Base-by-base conservation (phyloP, 2,797 vertebrate species). In the Hyperoplus lanceolatus region DNA sequence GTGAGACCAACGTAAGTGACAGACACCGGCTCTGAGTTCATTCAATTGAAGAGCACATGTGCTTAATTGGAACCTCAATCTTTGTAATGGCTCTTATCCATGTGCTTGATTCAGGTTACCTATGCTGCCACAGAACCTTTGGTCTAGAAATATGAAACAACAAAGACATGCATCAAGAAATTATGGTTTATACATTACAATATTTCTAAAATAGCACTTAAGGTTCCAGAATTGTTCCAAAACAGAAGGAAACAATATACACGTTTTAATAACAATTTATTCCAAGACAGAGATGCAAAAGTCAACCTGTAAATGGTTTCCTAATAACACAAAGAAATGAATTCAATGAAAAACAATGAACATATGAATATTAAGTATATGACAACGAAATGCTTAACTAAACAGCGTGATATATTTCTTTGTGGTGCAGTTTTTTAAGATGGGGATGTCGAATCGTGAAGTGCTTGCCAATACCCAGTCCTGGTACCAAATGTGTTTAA, bases 1-100 rank as follows among this genome's bases (percentile, higher is more conserved):
- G 98, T 1, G 96, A 97, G 73, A 90, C 95, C 81, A 94, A 93
- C 16, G 97, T 99, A 94, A 97, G 97, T 93, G 41, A 73, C 42
- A 0, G 16, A 62, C 42, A n/a, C 3, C 45, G 38, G 16, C 39
- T 66, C 6, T 42, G 43, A 65, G 42, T 57, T 38, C 0, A 18
- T 75, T 70, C 9, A 63, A 18, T 56, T 53, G 53, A 4, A 54
- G 2, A 10, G 14, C 14, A 43, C 14, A 6, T 16, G 51, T 12
- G 14, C 36, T 73, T 1, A 8, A 43, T 43, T 42, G 43, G 11
- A 53, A 57, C 41, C 16, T 15, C 10, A 43, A 43, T 55, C 16
- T 50, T 46, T 41, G 4, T 16, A 7, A 43, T 49, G 14, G 46
- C 3, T 62, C 48, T 53, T 11, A 55, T 16, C 3, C 4, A 53